Evolutionary conservation across 2,113 vertebrate genomes (phyloP), one percentile per base, ranked within the genome.

Genomic region (Callipepla squamata): DNA sequence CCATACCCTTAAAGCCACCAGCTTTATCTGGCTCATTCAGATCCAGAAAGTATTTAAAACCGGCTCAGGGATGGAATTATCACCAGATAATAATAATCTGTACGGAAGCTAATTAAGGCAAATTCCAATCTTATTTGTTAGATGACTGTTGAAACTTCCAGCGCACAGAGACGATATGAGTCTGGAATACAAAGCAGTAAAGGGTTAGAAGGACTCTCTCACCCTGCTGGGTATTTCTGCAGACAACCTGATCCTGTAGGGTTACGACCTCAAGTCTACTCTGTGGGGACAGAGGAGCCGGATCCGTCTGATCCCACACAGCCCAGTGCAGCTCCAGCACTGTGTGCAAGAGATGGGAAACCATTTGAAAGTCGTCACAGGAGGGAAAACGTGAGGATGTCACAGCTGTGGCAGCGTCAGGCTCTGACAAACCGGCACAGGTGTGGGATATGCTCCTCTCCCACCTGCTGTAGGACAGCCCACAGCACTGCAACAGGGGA

Each of bases 141-240:
- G 73, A 70, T 28, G 78, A 94, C 83, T 94, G 83, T 50, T 85
- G 69, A 95, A 95, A 93, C 67, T 94, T 96, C 65, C 86, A 87
- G 78, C 67, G 72, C 70, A 59, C 51, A 40, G 69, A 90, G 55
- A 79, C 85, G 81, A 76, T 61, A 89, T 32, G n/a, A 44, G 44
- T 92, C 85, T 85, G 80, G 97, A 97, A 97, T 96, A 94, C 48
- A 85, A 96, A 97, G 48, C 36, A 94, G 28, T 26, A 47, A 83
- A 59, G 96, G 90, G 94, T 96, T 77, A 95, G 44, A 45, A 88
- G 92, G 91, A 82, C 80, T 87, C 79, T 79, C 91, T 95, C 84
- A 92, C 17, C 83, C 65, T 87, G 58, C 44, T 53, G 78, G 50
- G 61, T 87, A 58, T 85, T 95, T 95, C 90, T 95, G 86, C 76